Evolutionary conservation across 2,888 invertebrate genomes (phyloP).

Genomic region (Andrena hattorfiana): DNA sequence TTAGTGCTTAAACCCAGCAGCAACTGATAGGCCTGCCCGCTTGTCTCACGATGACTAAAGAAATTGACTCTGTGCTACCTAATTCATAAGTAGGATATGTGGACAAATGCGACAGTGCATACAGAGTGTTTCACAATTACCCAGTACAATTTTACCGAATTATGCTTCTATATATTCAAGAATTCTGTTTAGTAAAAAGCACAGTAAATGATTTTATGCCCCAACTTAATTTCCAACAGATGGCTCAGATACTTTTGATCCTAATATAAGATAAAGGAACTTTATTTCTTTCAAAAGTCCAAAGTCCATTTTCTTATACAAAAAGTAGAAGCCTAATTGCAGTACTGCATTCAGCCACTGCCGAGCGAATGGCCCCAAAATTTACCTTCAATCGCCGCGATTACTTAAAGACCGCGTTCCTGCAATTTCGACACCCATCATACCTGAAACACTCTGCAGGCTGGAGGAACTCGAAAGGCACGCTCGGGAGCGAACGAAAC

Average conservation of each 20-base stretch:
- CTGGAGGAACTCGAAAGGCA: not conserved
- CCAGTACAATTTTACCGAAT: not conserved
- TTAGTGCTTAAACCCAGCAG: constrained; percentile 38
- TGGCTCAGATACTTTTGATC: not conserved
- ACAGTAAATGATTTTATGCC: no score
- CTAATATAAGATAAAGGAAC: no score
- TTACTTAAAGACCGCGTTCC: not conserved
- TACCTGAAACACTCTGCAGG: constrained; percentile 25
- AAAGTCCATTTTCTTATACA: no score
- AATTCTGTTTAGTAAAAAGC: not conserved
- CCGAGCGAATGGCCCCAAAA: no score
- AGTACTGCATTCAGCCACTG: no score
- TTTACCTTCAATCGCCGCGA: no score
- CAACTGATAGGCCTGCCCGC: constrained; percentile 32
- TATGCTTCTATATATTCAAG: not conserved
- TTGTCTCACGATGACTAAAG: not conserved
- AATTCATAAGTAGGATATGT: constrained; percentile 8
- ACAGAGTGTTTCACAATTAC: constrained; percentile 35
- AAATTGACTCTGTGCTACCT: constrained; percentile 4
- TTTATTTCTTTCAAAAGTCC: no score
- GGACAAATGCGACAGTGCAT: not conserved
- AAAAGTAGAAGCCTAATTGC: no score
- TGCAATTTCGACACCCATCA: not conserved
- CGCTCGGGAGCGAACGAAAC: constrained; percentile 25
- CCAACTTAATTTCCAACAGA: not conserved